Percentiles rank a stretch among this genome's conserved stretches.
Evolutionary conservation across 1,140 invertebrate species (phyloP).

Genomic region (Leptinotarsa lineolata): DNA sequence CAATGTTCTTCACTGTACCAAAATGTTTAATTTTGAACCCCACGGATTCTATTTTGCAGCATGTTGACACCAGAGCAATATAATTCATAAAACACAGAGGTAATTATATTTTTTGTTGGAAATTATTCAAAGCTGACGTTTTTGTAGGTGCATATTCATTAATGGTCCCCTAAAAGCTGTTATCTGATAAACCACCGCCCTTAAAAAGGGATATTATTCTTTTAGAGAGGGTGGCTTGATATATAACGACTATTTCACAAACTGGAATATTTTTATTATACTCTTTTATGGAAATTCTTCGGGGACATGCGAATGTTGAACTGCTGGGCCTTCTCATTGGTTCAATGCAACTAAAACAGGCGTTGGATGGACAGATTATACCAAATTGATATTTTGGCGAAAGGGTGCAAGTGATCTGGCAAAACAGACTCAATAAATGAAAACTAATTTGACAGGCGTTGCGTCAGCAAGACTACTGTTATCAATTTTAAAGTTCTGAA

Average conservation of each 20-base stretch:
- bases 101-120: conserved; percentile 1
- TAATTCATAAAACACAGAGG: background rate
- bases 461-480: too few relatives aligned
- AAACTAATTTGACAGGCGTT: too few relatives aligned
- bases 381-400: too few relatives aligned
- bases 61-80: background rate
- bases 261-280: conserved; percentile 37
- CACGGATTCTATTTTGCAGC: background rate
- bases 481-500: too few relatives aligned
- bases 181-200: conserved; percentile 33
- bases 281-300: conserved; percentile 35
- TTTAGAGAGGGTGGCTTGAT: conserved; percentile 27
- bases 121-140: conserved; percentile 6
- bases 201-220: conserved; percentile 19
- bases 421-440: too few relatives aligned
- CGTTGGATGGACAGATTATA: too few relatives aligned
- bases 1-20: too few relatives aligned
- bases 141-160: conserved; percentile 23
- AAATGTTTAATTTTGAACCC: background rate
- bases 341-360: background rate
- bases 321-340: background rate
- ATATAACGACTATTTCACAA: conserved; percentile 32
- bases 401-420: too few relatives aligned
- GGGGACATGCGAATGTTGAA: conserved; percentile 23
- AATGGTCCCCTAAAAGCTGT: conserved; percentile 27